Base-by-base conservation (phyloP, 2,113 vertebrate species). In the Colossoma macropomum region DNA sequence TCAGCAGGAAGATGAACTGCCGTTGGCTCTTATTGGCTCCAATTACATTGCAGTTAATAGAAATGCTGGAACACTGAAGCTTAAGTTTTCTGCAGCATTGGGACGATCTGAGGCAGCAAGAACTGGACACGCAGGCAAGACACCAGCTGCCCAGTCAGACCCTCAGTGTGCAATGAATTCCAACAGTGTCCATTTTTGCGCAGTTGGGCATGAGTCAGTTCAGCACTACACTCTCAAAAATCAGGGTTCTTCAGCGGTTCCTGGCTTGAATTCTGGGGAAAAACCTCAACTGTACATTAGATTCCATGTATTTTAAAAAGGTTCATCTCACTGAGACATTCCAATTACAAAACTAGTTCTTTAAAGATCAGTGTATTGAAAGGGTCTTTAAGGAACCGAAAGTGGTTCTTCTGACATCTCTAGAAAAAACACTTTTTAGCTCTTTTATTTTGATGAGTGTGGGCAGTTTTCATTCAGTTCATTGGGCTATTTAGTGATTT, bases 1-100 rank as follows among this genome's bases (percentile, higher is more conserved):
- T 80, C 59, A 88, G 88, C 60, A 89, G 83, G 85, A 56, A 23
- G 19, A 56, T 56, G 54, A 85, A 84, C 59, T 27, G 25, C 59
- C n/a, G 3, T 23, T 62, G 59, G 27, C 66, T 71, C 41, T 45
- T 41, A 41, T 69, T 69, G 32, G 66, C 8, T 41, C 32, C 17
- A 69, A 41, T 69, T 69, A 41, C 68, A 45, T 3, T 45, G 68
- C 68, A 45, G 38, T 45, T n/a, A 71, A 45, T n/a, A 71, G 59
- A 62, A 62, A 62, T 27, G 59, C 59, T 62, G n/a, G 23, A 62
- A 27, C 59, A 13, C 10, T 25, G 54, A 15, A 59, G 54, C 54
- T 59, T 7, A 8, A 45, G 59, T n/a, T 27, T 62, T 62, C 59
- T 62, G 59, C 59, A 62, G 59, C 11, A 3, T 1, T 25, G 59